Percentiles rank a stretch among this genome's conserved stretches.
These are phyloP conservation scores for Acleris holmiana DNA, from an alignment of 2,888 invertebrate genomes.

Conservation along the genomic window DNA sequence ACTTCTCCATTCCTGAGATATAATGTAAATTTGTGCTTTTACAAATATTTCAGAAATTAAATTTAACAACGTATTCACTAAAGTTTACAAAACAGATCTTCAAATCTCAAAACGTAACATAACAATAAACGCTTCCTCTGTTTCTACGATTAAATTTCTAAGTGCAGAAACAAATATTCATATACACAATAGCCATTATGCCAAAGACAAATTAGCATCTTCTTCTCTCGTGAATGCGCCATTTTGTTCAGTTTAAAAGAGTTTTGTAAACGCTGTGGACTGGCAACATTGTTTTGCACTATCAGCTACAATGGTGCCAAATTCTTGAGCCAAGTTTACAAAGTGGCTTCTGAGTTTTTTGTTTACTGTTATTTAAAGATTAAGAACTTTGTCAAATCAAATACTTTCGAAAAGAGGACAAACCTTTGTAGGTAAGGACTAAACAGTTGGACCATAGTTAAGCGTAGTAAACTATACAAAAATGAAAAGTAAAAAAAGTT, in stretches of 20 bases:
- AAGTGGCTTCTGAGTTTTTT: neutral
- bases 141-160: neutral
- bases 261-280: slow-evolving; percentile 14
- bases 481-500: too few species aligned
- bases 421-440: too few species aligned
- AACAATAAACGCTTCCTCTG: neutral
- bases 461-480: too few species aligned
- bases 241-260: slow-evolving; percentile 18
- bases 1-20: too few species aligned
- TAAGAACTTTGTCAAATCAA: neutral
- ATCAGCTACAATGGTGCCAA: slow-evolving; percentile 34
- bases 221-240: slow-evolving; percentile 4
- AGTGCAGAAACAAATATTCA: neutral
- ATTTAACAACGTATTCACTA: too few species aligned
- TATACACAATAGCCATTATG: slow-evolving; percentile 23
- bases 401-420: neutral
- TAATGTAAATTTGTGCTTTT: too few species aligned
- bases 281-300: slow-evolving; percentile 35
- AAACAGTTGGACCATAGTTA: too few species aligned
- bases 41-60: too few species aligned
- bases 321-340: slow-evolving; percentile 27
- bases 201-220: slow-evolving; percentile 33
- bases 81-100: too few species aligned
- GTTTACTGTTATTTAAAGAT: neutral
- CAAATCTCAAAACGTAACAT: too few species aligned